Conservation (phyloP, 1,140 invertebrate species). For the Hypothenemus hampei region DNA sequence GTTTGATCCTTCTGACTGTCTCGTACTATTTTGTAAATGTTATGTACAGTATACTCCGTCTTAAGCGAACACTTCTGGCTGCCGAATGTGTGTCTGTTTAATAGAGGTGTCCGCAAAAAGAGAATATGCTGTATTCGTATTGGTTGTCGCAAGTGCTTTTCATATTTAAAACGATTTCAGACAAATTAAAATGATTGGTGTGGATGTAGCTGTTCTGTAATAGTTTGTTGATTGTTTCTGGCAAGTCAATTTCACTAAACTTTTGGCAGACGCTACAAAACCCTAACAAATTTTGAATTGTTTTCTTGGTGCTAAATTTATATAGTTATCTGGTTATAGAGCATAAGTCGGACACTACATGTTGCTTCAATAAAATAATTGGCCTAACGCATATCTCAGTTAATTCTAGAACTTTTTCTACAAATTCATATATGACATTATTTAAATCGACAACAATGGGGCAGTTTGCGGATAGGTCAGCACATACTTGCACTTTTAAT, state of each 20-base stretch:
- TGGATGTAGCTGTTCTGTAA: constrained; percentile 24
- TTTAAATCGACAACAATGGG: constrained; percentile 3
- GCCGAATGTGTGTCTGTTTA: no score
- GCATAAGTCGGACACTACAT: constrained; percentile 58
- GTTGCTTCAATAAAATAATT: constrained; percentile 52
- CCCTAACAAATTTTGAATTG: constrained; percentile 59
- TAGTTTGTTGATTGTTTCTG: constrained; percentile 50
- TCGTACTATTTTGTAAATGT: constrained; percentile 72
- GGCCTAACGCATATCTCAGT: constrained; percentile 54
- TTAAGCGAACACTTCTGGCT: no score
- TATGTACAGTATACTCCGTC: no score
- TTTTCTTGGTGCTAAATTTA: constrained; percentile 43
- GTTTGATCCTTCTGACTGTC: constrained; percentile 51
- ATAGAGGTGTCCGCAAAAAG: no score
- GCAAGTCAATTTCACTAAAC: constrained; percentile 84
- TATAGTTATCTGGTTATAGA: constrained; percentile 62
- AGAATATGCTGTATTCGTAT: no score
- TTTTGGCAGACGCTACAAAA: constrained; percentile 75
- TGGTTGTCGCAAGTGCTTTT: constrained; percentile 80
- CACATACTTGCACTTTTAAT: constrained; percentile 13
- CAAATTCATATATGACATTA: constrained; percentile 15
- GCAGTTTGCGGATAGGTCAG: background rate
- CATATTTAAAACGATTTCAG: constrained; percentile 68
- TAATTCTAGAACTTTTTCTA: constrained; percentile 26
- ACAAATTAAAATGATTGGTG: constrained; percentile 45